A percentile compares a stretch with the other conserved stretches of the same genome.
phyloP scores from a whole-genome alignment of 2,888 invertebrate species.

The Esperia sulphurella region DNA sequence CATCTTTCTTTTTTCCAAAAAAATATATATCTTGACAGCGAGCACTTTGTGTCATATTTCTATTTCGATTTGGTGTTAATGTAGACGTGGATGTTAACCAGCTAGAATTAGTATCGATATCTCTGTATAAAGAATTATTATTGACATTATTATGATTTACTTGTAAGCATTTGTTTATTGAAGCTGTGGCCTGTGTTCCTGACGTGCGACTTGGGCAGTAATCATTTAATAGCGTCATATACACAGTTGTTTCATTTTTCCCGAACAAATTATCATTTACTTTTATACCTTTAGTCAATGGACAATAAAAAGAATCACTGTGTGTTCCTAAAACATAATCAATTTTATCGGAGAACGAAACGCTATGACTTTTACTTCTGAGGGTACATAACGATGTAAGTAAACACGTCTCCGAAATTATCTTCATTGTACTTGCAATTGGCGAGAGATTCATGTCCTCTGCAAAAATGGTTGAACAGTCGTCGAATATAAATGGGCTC shows the following conservation, averaged over 20 bases:
- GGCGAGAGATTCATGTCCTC: not conserved
- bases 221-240: constrained; percentile 51
- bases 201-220: constrained; percentile 31
- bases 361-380: constrained; percentile 27
- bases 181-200: constrained; percentile 67
- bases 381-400: constrained; percentile 23
- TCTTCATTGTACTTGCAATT: not conserved
- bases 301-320: constrained; percentile 11
- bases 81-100: constrained; percentile 21
- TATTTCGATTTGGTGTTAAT: not conserved
- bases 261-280: constrained; percentile 28
- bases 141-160: constrained; percentile 17
- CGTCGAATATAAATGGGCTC: not conserved
- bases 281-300: constrained; percentile 8
- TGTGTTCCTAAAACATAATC: constrained; percentile 24
- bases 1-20: constrained; percentile 46
- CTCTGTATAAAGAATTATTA: not conserved
- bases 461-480: not conserved
- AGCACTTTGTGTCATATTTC: constrained; percentile 12
- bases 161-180: constrained; percentile 68
- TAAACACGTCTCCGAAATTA: constrained; percentile 9
- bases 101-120: constrained; percentile 11
- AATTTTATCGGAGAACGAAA: constrained; percentile 31
- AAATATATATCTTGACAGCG: constrained; percentile 50
- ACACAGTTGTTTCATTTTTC: constrained; percentile 46